Conservation (phyloP, 2,797 vertebrate genomes). For the Sciurus carolinensis region DNA sequence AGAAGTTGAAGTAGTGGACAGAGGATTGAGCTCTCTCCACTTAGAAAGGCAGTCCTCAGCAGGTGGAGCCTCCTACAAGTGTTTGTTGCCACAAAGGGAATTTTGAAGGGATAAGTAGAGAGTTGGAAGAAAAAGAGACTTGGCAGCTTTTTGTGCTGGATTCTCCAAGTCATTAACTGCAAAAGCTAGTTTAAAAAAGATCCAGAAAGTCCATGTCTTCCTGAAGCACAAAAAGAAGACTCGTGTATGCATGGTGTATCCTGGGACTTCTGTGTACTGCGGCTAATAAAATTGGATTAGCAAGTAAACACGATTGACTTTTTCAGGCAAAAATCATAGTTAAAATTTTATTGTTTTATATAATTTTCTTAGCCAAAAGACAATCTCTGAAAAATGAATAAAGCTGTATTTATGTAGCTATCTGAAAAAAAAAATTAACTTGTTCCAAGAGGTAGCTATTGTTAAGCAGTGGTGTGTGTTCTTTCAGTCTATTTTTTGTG, state of each 20-base stretch:
- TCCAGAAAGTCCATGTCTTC: background rate
- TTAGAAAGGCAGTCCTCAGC: background rate
- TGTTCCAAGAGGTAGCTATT: background rate
- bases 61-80: no score
- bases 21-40: slow-evolving; percentile 33
- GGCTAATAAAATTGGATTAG: background rate
- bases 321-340: background rate
- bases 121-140: background rate
- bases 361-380: background rate
- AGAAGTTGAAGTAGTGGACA: slow-evolving; percentile 60
- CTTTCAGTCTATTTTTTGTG: slow-evolving; percentile 32
- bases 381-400: background rate
- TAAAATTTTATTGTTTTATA: background rate
- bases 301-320: background rate
- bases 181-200: background rate
- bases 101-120: background rate
- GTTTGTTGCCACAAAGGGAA: fast-evolving
- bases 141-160: background rate
- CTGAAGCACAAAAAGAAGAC: background rate
- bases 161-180: background rate
- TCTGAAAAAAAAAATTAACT: background rate
- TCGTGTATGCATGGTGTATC: background rate
- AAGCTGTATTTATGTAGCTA: background rate
- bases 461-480: background rate
- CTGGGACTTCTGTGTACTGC: background rate